phyloP scores from a whole-genome alignment of 2,888 invertebrate species.

The Chydorus sphaericus region DNA sequence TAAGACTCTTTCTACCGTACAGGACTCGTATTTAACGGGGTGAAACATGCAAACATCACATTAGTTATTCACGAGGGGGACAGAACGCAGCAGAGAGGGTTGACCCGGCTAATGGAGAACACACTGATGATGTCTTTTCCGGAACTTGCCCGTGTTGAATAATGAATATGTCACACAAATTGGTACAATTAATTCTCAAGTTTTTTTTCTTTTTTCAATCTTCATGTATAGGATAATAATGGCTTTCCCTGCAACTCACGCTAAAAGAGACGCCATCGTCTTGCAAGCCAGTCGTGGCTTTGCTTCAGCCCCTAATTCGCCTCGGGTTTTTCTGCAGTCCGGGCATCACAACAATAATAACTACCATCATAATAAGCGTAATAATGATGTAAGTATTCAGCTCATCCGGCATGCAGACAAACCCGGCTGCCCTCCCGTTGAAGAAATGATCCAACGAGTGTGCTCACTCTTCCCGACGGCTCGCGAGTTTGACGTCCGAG shows the following conservation, averaged over 20 bases:
- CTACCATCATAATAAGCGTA: background rate
- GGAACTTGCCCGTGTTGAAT: too few relatives aligned
- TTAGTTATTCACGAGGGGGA: too few relatives aligned
- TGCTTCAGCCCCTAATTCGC: constrained; percentile 13
- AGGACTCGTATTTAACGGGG: too few relatives aligned
- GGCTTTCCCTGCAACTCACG: constrained; percentile 8
- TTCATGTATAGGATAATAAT: background rate
- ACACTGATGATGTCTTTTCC: too few relatives aligned
- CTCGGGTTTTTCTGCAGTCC: constrained; percentile 5
- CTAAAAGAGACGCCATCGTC: constrained; percentile 7
- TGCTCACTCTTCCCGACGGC: constrained; percentile 74
- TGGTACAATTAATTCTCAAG: too few relatives aligned
- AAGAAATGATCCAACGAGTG: constrained; percentile 15
- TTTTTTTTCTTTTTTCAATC: too few relatives aligned
- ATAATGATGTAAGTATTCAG: background rate
- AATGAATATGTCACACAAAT: too few relatives aligned
- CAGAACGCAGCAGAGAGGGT: too few relatives aligned
- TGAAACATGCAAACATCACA: too few relatives aligned
- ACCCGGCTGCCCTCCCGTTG: background rate
- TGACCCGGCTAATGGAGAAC: too few relatives aligned
- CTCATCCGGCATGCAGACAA: background rate
- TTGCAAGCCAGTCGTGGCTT: constrained; percentile 5
- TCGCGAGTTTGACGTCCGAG: constrained; percentile 70
- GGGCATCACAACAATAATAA: background rate
- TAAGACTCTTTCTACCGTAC: too few relatives aligned